Percentiles rank a stretch among this genome's conserved stretches.
Conservation (phyloP, 1,140 invertebrate species). For the Sipha flava region DNA sequence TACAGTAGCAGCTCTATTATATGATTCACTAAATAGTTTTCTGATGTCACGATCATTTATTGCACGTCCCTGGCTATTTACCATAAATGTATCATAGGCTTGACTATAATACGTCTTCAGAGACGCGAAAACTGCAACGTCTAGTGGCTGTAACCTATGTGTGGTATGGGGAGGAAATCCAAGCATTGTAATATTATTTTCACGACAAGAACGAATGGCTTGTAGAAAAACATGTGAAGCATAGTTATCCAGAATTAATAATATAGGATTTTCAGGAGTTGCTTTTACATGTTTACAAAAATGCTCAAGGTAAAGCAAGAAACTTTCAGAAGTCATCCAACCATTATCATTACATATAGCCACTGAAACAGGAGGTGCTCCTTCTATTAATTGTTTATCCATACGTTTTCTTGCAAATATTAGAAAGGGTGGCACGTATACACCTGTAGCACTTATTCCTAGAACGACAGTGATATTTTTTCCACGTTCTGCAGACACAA, state of each 20-base stretch:
- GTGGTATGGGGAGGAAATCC: conserved; percentile 46
- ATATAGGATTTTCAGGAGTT: not conserved
- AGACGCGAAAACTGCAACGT: conserved; percentile 44
- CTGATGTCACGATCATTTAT: conserved; percentile 41
- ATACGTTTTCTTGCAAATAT: not conserved
- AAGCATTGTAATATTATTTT: conserved; percentile 41
- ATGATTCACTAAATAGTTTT: conserved; percentile 33
- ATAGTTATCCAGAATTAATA: conserved; percentile 34
- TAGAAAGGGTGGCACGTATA: not conserved
- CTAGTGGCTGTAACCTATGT: conserved; percentile 47
- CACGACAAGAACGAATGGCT: conserved; percentile 30
- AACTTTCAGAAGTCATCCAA: not conserved
- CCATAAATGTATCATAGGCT: conserved; percentile 40
- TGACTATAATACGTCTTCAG: conserved; percentile 43
- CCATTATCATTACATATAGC: not conserved
- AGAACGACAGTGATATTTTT: not conserved
- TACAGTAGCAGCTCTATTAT: conserved; percentile 35
- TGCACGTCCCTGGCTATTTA: conserved; percentile 37
- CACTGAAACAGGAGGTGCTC: not conserved
- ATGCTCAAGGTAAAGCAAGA: not conserved
- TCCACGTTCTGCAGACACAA: not conserved
- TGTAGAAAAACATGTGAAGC: conserved; percentile 37
- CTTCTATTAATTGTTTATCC: not conserved
- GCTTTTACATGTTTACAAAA: not conserved
- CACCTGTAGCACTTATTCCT: not conserved